A percentile compares a stretch with the other conserved stretches of the same genome.
phyloP scores from a whole-genome alignment of 2,888 invertebrate species.

The Marronus borbonicus region DNA sequence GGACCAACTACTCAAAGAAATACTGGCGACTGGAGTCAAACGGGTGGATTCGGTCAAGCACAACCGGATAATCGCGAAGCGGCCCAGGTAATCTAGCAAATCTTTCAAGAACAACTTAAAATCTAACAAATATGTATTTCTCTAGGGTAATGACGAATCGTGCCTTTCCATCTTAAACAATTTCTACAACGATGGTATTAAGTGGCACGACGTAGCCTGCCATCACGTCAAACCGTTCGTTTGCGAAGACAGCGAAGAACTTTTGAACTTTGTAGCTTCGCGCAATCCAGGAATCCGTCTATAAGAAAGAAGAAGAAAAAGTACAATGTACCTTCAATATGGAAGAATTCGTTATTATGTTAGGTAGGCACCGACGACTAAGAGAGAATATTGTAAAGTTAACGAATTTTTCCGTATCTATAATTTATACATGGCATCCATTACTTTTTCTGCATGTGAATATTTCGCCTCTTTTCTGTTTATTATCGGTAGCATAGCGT shows the following conservation, averaged over 20 bases:
- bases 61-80: constrained; percentile 94
- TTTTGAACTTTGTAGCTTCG: constrained; percentile 91
- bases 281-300: constrained; percentile 90
- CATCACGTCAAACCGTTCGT: constrained; percentile 91
- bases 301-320: constrained; percentile 66
- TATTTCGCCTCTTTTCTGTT: constrained; percentile 56
- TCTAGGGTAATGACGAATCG: constrained; percentile 90
- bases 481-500: constrained; percentile 50
- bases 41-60: constrained; percentile 89
- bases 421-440: constrained; percentile 47
- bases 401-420: constrained; percentile 36
- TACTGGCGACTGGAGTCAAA: constrained; percentile 92
- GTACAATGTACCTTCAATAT: constrained; percentile 50
- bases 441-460: constrained; percentile 58
- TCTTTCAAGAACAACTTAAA: neutral
- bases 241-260: constrained; percentile 92
- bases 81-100: constrained; percentile 77
- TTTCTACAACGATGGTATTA: constrained; percentile 91
- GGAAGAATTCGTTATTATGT: constrained; percentile 33
- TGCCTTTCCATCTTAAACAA: constrained; percentile 92
- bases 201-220: constrained; percentile 91
- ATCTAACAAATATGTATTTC: constrained; percentile 47
- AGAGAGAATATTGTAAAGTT: constrained; percentile 21
- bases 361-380: neutral
- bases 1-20: constrained; percentile 91